Conservation (phyloP, 2,113 vertebrate genomes). For the Takifugu bimaculatus region DNA sequence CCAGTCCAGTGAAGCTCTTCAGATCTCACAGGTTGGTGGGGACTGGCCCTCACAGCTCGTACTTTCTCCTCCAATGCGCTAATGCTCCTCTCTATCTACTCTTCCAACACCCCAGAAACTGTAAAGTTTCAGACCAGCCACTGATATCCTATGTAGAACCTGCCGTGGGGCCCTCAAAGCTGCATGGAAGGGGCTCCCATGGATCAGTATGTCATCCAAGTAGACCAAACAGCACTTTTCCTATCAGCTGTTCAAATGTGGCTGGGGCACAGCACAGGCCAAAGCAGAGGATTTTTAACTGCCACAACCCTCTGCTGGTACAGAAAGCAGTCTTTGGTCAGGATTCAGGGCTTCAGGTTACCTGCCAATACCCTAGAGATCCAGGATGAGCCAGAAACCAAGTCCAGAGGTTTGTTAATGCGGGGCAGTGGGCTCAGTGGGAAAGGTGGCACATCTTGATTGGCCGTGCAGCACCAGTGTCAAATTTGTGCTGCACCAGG, state of each 20-base stretch:
- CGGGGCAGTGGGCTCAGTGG: too few relatives aligned
- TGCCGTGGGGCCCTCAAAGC: not conserved
- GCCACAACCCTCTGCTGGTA: not conserved
- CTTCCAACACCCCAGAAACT: slow-evolving; percentile 1
- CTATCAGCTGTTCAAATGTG: slow-evolving; percentile 6
- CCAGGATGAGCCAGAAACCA: too few relatives aligned
- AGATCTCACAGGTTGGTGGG: not conserved
- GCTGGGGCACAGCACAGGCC: not conserved
- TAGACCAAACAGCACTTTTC: slow-evolving; percentile 13
- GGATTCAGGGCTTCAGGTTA: not conserved
- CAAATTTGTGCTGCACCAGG: too few relatives aligned
- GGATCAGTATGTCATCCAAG: slow-evolving; percentile 5
- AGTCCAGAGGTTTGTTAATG: too few relatives aligned
- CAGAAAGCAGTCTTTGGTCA: slow-evolving; percentile 11
- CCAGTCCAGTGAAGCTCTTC: slow-evolving; percentile 2
- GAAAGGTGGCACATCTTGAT: too few relatives aligned
- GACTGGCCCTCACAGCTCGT: not conserved
- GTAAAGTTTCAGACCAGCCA: not conserved
- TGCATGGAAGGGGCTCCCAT: not conserved
- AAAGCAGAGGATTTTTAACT: not conserved
- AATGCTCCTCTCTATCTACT: not conserved
- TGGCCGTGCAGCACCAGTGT: too few relatives aligned
- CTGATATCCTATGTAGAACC: not conserved
- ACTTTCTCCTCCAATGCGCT: not conserved
- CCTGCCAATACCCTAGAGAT: not conserved